Base-by-base conservation (phyloP, 1,140 invertebrate species). In the Neodiprion lecontei region DNA sequence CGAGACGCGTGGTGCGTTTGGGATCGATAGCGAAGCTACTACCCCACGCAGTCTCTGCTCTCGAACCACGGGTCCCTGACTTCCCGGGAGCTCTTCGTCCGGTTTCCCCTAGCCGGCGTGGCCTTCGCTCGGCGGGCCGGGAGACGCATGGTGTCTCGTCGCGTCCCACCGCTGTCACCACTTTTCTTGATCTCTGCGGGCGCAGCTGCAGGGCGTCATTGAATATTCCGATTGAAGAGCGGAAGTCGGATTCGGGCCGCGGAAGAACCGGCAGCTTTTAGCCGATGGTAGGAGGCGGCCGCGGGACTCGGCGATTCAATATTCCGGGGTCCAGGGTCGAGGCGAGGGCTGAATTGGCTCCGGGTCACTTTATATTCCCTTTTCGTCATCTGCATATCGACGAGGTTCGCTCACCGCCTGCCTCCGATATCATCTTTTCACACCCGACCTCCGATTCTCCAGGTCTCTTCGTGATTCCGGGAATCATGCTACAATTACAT, bases 311-410 rank as follows among this genome's bases (percentile, higher is more conserved):
- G 65, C 50, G 70, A 80, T 78, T 78, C 76, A 78, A 81, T 81
- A 78, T 80, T 80, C 76, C 75, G 40, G 70, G 65, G 71, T 40
- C 28, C 28, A 40, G 28, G 28, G 28, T 40, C 28, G 28, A 40
- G 28, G 28, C 28, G 28, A 40, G 28, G 53, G 53, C 53, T 61
- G 53, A 61, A 70, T 75, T 75, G 48, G 53, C 40, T 69, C 14
- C 67, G 17, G 17, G 17, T 69, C 40, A 23, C 53, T 69, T 69
- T 69, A 23, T 69, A 21, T 78, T 79, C 77, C 76, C 69, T 79
- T 70, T 66, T 71, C 74, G 76, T 74, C 76, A 80, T 80, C 77
- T 79, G 77, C 79, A 80, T 80, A 73, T 79, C 73, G 75, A 80
- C 77, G 79, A 61, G 11, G 5, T 3, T 5, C 28, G 28, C 53